Percentiles rank a stretch among this genome's conserved stretches.
Conservation (phyloP, 2,888 invertebrate species). For the Bedellia somnulentella region DNA sequence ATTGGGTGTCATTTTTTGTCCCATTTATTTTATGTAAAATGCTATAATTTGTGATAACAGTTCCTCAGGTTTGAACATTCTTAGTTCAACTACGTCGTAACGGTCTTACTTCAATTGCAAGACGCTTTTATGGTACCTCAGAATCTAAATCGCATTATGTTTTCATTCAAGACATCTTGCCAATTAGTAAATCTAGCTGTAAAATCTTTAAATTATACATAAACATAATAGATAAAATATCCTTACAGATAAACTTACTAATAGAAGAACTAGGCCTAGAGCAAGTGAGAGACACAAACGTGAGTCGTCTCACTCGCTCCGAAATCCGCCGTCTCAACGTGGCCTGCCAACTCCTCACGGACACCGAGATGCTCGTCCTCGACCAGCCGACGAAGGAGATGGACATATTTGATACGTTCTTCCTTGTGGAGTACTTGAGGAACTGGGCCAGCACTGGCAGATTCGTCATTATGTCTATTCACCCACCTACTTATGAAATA, state of each 20-base stretch:
- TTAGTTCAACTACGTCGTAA: no score
- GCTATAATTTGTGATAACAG: no score
- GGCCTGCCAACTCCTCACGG: slow-evolving; percentile 84
- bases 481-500: slow-evolving; percentile 94
- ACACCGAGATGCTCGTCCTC: slow-evolving; percentile 82
- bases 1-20: no score
- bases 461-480: slow-evolving; percentile 87
- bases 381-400: slow-evolving; percentile 88
- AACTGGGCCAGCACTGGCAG: slow-evolving; percentile 85
- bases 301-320: slow-evolving; percentile 82
- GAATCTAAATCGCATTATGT: no score
- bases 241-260: slow-evolving; percentile 76
- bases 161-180: no score
- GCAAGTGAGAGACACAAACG: slow-evolving; percentile 85
- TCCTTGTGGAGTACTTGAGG: slow-evolving; percentile 88
- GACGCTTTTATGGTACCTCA: no score
- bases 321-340: slow-evolving; percentile 86
- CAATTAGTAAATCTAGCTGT: no score
- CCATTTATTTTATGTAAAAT: no score
- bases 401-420: slow-evolving; percentile 96
- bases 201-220: no score
- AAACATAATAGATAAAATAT: no score
- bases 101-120: no score
- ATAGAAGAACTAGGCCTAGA: slow-evolving; percentile 91
- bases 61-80: no score